These are phyloP conservation scores for Harpalus rufipes DNA, from an alignment of 2,888 invertebrate genomes.

Conservation along the genomic window DNA sequence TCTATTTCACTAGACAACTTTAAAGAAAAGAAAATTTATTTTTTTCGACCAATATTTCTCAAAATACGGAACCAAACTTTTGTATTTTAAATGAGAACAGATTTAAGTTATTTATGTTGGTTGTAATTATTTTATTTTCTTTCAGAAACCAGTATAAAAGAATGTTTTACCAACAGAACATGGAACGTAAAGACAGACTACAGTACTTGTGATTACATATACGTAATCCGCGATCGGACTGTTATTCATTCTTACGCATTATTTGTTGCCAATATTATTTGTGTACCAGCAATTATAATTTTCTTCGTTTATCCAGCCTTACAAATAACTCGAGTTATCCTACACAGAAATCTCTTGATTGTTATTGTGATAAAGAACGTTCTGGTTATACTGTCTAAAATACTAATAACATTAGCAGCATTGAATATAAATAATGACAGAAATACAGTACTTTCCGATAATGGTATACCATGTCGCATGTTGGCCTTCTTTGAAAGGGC, in stretches of 20 bases:
- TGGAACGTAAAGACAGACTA: conserved; percentile 83
- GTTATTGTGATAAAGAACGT: conserved; percentile 81
- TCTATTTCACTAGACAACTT: no score
- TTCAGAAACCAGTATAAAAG: conserved; percentile 81
- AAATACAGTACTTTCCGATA: conserved; percentile 77
- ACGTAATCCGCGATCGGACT: conserved; percentile 78
- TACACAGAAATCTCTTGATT: conserved; percentile 82
- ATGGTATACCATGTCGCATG: conserved; percentile 79
- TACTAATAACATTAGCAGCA: conserved; percentile 81
- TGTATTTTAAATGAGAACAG: no score
- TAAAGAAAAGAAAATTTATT: no score
- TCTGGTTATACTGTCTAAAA: conserved; percentile 80
- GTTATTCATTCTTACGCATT: conserved; percentile 80
- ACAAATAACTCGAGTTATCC: conserved; percentile 78
- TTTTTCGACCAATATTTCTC: no score
- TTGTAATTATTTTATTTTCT: background rate
- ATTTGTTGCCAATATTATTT: conserved; percentile 78
- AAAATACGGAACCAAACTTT: no score
- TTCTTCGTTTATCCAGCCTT: conserved; percentile 80
- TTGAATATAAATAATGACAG: conserved; percentile 74
- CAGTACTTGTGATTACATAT: conserved; percentile 79
- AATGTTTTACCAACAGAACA: conserved; percentile 78
- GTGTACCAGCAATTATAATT: conserved; percentile 81
- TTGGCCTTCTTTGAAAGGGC: conserved; percentile 80
- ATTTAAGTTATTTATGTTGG: no score